phyloP scores from a whole-genome alignment of 1,140 invertebrate genomes.

The Dendroctonus ponderosae region DNA sequence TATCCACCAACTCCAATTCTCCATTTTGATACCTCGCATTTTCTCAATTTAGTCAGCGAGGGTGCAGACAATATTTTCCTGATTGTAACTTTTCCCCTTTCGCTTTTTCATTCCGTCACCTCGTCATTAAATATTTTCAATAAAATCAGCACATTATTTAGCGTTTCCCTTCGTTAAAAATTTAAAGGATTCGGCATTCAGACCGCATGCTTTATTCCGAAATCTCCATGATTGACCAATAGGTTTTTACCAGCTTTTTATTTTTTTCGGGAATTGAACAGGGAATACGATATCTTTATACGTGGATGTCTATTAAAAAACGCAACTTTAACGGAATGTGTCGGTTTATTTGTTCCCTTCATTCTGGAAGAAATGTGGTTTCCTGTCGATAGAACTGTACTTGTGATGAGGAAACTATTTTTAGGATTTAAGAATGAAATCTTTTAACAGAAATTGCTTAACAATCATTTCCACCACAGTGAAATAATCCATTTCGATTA shows the following conservation, averaged over 20 bases:
- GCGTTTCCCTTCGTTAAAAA: constrained; percentile 25
- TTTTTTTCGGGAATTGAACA: neutral
- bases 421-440: too few relatives aligned
- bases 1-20: constrained; percentile 16
- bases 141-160: constrained; percentile 32
- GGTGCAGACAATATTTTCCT: constrained; percentile 31
- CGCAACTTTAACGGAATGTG: too few relatives aligned
- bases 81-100: constrained; percentile 33
- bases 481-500: too few relatives aligned
- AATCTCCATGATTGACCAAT: constrained; percentile 16
- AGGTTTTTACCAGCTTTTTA: constrained; percentile 8
- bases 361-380: too few relatives aligned
- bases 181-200: constrained; percentile 12
- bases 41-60: constrained; percentile 22
- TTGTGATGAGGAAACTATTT: too few relatives aligned
- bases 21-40: constrained; percentile 21
- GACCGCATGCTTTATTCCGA: constrained; percentile 23
- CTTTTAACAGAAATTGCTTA: too few relatives aligned
- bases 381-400: too few relatives aligned
- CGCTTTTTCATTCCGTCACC: constrained; percentile 32
- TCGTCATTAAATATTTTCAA: constrained; percentile 29
- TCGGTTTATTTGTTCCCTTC: too few relatives aligned
- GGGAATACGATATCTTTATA: too few relatives aligned
- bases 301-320: too few relatives aligned
- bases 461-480: too few relatives aligned